Evolutionary conservation across 2,113 vertebrate genomes (phyloP).

Genomic region (Anarrhichthys ocellatus): DNA sequence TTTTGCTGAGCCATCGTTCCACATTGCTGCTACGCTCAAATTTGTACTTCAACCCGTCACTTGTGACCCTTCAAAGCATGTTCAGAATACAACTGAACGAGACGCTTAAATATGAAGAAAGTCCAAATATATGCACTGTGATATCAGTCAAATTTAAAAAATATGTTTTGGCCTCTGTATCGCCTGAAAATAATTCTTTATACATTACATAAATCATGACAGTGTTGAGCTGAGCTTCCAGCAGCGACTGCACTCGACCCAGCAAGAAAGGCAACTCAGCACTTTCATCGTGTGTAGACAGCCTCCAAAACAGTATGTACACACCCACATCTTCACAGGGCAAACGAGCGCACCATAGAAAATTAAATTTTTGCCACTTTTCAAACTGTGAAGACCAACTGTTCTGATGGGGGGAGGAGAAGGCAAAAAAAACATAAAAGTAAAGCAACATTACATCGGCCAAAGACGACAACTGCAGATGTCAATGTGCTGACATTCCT

Average conservation of each 20-base stretch:
- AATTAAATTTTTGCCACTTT: conserved; percentile 72
- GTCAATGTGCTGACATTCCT: conserved; percentile 81
- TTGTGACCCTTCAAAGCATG: neutral
- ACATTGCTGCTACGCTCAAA: neutral
- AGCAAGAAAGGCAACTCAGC: conserved; percentile 21
- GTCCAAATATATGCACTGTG: neutral
- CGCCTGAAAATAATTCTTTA: conserved; percentile 21
- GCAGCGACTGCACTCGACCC: neutral
- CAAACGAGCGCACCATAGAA: conserved; percentile 63
- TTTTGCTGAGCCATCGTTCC: neutral
- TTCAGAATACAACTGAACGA: conserved; percentile 5
- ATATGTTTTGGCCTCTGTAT: conserved; percentile 11
- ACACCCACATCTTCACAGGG: conserved; percentile 82
- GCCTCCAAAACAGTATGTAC: conserved; percentile 86
- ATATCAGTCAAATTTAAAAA: conserved; percentile 14
- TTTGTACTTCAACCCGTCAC: neutral
- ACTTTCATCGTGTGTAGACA: conserved; percentile 48
- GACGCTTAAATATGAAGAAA: neutral
- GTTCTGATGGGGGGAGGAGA: conserved; percentile 42
- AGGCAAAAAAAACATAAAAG: conserved; percentile 61
- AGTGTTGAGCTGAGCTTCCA: conserved; percentile 2
- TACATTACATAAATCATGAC: conserved; percentile 28
- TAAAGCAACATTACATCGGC: conserved; percentile 66
- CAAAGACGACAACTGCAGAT: conserved; percentile 52
- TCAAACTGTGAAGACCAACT: conserved; percentile 67